Evolutionary conservation across 2,888 invertebrate species (phyloP).

Genomic region (Elgonia sp.): DNA sequence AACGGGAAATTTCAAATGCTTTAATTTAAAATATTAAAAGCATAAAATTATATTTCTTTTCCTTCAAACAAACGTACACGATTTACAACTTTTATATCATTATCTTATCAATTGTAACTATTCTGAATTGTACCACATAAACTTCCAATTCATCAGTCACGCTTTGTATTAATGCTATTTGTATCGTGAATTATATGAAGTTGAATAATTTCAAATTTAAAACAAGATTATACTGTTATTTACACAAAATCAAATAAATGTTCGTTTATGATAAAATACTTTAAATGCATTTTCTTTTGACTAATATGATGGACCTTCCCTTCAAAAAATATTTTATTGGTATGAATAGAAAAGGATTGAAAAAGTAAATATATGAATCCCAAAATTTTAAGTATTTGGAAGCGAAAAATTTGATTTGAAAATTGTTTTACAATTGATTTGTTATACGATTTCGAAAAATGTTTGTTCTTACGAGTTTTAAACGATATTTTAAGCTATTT

Average conservation of each 20-base stretch:
- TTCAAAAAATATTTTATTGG: no score
- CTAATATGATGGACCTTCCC: neutral
- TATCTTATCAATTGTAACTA: constrained; percentile 31
- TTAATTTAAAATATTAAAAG: neutral
- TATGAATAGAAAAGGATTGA: no score
- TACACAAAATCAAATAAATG: constrained; percentile 39
- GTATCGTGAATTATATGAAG: constrained; percentile 1
- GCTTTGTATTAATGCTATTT: constrained; percentile 39
- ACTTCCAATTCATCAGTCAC: constrained; percentile 8
- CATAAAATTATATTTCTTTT: no score
- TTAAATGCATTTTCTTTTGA: neutral
- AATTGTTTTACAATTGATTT: no score
- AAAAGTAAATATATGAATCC: no score
- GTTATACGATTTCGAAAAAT: no score
- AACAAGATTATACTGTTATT: constrained; percentile 38
- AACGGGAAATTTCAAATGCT: neutral
- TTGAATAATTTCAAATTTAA: constrained; percentile 13
- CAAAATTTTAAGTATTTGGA: no score
- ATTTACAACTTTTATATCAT: neutral
- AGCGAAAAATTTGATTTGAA: no score
- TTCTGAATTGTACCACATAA: constrained; percentile 1
- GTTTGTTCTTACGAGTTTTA: no score
- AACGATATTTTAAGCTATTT: no score
- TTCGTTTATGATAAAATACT: constrained; percentile 7
- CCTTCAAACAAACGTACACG: neutral